These are phyloP conservation scores for Dascillus cervinus DNA, from an alignment of 2,888 invertebrate genomes.

Conservation along the genomic window DNA sequence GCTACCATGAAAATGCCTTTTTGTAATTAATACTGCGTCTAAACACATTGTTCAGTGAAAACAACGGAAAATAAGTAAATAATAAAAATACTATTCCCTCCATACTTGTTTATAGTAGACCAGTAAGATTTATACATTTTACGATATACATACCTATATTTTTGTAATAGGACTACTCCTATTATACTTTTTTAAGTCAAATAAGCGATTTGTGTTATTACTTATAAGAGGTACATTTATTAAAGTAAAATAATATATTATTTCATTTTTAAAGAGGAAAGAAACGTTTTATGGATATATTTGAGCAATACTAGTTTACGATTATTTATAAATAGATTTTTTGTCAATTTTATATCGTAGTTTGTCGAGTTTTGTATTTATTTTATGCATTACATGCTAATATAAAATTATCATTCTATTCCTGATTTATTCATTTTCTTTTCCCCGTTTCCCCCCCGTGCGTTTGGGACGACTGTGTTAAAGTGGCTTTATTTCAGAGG, in stretches of 20 bases:
- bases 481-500: too few species aligned
- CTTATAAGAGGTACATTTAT: too few species aligned
- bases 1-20: conserved; percentile 31
- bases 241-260: conserved; percentile 33
- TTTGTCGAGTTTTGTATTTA: conserved; percentile 43
- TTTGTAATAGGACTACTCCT: conserved; percentile 33
- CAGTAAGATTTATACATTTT: too few species aligned
- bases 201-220: conserved; percentile 45
- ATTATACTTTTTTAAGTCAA: conserved; percentile 29
- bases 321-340: conserved; percentile 37
- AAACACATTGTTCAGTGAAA: too few species aligned
- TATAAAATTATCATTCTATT: conserved; percentile 13
- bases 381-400: conserved; percentile 39
- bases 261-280: too few species aligned
- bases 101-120: conserved; percentile 33
- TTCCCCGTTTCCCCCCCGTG: too few species aligned
- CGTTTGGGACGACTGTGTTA: too few species aligned
- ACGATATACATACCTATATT: too few species aligned
- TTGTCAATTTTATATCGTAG: conserved; percentile 38
- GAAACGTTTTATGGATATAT: conserved; percentile 18
- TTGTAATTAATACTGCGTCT: conserved; percentile 20
- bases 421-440: neutral
- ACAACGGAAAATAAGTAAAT: too few species aligned
- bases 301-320: conserved; percentile 36
- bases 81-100: conserved; percentile 41